Percentiles rank a stretch among this genome's conserved stretches.
Evolutionary conservation across 2,113 vertebrate species (phyloP).

Genomic region (Ailurus styani): DNA sequence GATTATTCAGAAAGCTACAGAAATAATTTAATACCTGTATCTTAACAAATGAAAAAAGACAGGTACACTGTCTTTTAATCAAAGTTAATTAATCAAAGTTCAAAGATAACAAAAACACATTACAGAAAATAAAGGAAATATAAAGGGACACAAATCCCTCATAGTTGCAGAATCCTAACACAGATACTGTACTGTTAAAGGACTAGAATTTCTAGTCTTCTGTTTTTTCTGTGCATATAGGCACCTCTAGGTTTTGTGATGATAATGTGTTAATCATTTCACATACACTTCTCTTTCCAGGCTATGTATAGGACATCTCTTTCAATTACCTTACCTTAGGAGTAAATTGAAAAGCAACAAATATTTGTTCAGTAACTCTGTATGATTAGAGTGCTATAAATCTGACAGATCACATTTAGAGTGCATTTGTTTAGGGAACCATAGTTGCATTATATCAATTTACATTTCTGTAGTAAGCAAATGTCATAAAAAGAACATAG

Average conservation of each 20-base stretch:
- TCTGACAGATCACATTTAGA: constrained; percentile 18
- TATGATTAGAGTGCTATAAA: constrained; percentile 4
- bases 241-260: not conserved
- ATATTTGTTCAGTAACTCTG: not conserved
- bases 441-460: not conserved
- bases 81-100: not conserved
- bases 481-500: not conserved
- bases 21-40: not conserved
- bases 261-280: not conserved
- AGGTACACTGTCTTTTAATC: no score
- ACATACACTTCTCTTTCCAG: not conserved
- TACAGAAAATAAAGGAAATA: not conserved
- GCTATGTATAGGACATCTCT: not conserved
- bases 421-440: constrained; percentile 11
- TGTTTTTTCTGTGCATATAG: not conserved
- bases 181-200: not conserved
- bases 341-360: constrained; percentile 8
- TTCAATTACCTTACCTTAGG: not conserved
- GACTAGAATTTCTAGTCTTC: not conserved
- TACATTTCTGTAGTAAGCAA: constrained; percentile 17
- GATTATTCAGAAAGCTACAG: not conserved
- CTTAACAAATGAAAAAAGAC: not conserved
- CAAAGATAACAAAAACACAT: constrained; percentile 6
- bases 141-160: not conserved
- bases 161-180: not conserved